Percentiles rank a stretch among this genome's conserved stretches.
Conservation (phyloP, 2,797 vertebrate species). For the Erethizon dorsatum region DNA sequence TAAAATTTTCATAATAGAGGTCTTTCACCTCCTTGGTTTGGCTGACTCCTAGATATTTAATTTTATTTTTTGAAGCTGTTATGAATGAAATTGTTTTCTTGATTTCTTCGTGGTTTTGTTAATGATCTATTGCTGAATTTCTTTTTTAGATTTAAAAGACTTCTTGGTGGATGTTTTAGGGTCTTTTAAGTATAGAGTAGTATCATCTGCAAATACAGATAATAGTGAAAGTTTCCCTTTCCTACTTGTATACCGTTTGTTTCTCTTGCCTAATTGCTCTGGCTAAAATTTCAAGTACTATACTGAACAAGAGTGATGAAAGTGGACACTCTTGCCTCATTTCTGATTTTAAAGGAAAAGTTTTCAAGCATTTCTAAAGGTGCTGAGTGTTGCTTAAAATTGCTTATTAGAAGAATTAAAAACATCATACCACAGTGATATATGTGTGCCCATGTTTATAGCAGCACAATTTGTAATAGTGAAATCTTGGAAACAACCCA, state of each 20-base stretch:
- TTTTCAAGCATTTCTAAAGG: slow-evolving; percentile 10
- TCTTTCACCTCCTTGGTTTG: background rate
- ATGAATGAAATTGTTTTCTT: background rate
- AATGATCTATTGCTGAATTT: background rate
- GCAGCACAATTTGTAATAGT: too few relatives aligned
- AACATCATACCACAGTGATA: too few relatives aligned
- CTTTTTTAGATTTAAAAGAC: background rate
- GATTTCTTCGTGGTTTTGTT: background rate
- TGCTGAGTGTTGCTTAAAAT: background rate
- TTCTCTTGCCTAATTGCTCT: background rate
- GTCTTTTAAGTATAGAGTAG: background rate
- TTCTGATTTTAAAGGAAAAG: background rate
- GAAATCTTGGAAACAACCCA: too few relatives aligned
- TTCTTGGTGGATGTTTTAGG: background rate
- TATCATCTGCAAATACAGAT: background rate
- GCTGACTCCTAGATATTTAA: background rate
- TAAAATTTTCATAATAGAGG: background rate
- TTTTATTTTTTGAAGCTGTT: background rate
- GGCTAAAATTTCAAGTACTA: background rate
- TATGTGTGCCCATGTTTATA: too few relatives aligned
- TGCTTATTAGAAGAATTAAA: background rate
- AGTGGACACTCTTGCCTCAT: background rate
- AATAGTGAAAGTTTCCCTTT: background rate
- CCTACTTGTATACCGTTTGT: background rate
- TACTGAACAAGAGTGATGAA: background rate